Base-by-base conservation (phyloP, 2,797 vertebrate species). In the Loris lydekkerianus region DNA sequence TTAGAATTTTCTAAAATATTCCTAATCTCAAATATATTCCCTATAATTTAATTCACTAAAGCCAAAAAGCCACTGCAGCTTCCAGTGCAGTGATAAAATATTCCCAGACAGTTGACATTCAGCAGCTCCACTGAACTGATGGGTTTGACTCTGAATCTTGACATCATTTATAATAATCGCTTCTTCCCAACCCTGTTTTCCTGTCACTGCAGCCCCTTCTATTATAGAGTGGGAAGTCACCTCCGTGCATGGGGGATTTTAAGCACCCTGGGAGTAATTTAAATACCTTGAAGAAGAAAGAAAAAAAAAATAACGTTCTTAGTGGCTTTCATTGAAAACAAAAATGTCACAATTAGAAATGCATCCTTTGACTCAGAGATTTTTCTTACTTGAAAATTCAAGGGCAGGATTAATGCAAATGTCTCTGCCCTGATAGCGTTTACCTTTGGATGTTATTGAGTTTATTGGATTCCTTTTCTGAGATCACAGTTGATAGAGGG, bases 361-460 rank as follows among this genome's bases (percentile, higher is more conserved):
- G 58, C 7, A 69, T 65, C 63, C 25, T 82, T 87, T 92, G 76
- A 80, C 27, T 56, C 89, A 85, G 31, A 93, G n/a, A 87, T 80
- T 58, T 72, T n/a, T 90, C 72, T 94, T 21, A 72, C 20, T 76
- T 85, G 85, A 95, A 94, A 95, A 93, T 70, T 87, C 73, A 87
- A 84, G 83, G 65, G 43, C 67, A 92, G 43, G 67, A 63, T 77
- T 65, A 76, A 58, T 73, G 75, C 15, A 82, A 80, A 86, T 77
- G 14, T 17, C 72, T 76, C 72, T 87, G 81, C 78, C 73, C 58
- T 89, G 72, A 65, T 5, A 49, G 23, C 56, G 78, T 73, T 92
- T 95, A 81, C 14, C 18, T 14, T 73, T 67, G 46, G 11, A 11
- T 56, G 14, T 31, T 58, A 17, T 0, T 21, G 69, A 65, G 58